These are phyloP conservation scores for Ganaspis sp. DNA, from an alignment of 1,140 invertebrate species.

Conservation along the genomic window DNA sequence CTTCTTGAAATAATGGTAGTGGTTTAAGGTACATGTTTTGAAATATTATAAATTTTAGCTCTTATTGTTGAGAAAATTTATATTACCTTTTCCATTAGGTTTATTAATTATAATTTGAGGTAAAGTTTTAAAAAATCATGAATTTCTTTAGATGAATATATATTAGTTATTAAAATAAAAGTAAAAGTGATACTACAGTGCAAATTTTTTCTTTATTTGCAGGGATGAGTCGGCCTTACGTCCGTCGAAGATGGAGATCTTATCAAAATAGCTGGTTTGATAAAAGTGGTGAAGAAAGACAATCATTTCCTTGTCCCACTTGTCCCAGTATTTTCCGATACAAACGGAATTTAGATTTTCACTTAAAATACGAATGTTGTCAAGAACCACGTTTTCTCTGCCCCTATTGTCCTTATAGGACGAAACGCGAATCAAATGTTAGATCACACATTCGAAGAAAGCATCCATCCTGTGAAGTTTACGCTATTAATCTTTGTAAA, in stretches of 20 bases:
- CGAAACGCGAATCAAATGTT: constrained; percentile 68
- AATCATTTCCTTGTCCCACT: constrained; percentile 55
- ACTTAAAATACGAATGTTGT: constrained; percentile 75
- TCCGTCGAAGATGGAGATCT: constrained; percentile 36
- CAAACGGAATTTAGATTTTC: constrained; percentile 76
- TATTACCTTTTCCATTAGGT: too few relatives aligned
- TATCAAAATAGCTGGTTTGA: not conserved
- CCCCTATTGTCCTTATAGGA: constrained; percentile 69
- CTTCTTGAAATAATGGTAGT: too few relatives aligned
- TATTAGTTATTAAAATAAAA: not conserved
- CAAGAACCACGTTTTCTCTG: constrained; percentile 77
- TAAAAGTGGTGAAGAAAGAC: constrained; percentile 11
- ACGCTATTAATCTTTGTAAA: constrained; percentile 54
- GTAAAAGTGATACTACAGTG: not conserved
- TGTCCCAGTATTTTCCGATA: constrained; percentile 62
- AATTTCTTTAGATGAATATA: too few relatives aligned
- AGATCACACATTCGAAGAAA: constrained; percentile 65
- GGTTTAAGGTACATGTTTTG: too few relatives aligned
- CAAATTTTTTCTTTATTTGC: constrained; percentile 41
- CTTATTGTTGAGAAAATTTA: too few relatives aligned
- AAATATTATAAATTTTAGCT: too few relatives aligned
- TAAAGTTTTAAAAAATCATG: too few relatives aligned
- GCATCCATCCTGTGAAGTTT: constrained; percentile 53
- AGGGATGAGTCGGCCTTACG: constrained; percentile 38
- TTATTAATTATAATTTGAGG: too few relatives aligned